These are phyloP conservation scores for Rapana venosa DNA, from an alignment of 2,888 invertebrate genomes.

Conservation along the genomic window DNA sequence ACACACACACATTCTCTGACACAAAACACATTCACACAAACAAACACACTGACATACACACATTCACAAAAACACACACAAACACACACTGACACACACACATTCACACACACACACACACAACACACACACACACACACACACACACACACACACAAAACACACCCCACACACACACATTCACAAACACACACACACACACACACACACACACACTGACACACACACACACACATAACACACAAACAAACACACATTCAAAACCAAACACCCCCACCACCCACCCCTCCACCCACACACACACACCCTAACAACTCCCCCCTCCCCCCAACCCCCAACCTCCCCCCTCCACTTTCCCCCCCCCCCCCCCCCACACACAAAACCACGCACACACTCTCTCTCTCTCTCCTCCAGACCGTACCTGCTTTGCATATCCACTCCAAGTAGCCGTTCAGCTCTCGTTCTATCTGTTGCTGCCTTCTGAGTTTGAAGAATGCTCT, in stretches of 20 bases:
- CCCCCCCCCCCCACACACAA: background rate
- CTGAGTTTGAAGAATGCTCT: slow-evolving; percentile 99
- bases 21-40: background rate
- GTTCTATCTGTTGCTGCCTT: slow-evolving; percentile 97
- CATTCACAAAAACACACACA: background rate
- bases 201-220: background rate
- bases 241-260: too few relatives aligned
- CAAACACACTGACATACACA: background rate
- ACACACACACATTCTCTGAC: background rate
- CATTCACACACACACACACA: background rate
- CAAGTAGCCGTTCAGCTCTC: slow-evolving; percentile 98
- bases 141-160: too few relatives aligned
- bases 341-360: background rate
- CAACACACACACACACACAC: too few relatives aligned
- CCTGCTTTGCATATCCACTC: slow-evolving; percentile 99
- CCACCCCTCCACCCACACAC: too few relatives aligned
- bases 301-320: too few relatives aligned
- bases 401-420: slow-evolving; percentile 78
- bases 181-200: background rate
- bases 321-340: too few relatives aligned
- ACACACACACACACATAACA: background rate
- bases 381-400: background rate
- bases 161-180: background rate
- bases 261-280: too few relatives aligned
- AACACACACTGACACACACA: background rate